phyloP scores from a whole-genome alignment of 2,888 invertebrate species.

The Proisotoma minuta region DNA sequence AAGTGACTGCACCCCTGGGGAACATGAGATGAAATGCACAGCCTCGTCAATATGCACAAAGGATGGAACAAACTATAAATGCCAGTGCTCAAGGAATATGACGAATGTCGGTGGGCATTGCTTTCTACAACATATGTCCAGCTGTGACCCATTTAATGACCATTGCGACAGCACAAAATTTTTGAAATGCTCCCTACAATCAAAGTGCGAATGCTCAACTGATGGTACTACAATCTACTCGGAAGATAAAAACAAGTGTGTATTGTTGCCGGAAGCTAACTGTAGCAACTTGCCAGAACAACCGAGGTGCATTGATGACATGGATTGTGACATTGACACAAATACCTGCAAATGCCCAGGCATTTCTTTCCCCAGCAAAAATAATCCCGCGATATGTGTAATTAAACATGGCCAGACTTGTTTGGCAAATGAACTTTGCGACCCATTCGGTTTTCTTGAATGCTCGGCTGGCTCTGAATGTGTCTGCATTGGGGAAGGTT shows the following conservation, averaged over 20 bases:
- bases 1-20: neutral
- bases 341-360: no score
- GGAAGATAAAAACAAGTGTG: neutral
- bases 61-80: neutral
- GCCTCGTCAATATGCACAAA: neutral
- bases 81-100: neutral
- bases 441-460: neutral
- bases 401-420: neutral
- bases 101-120: neutral
- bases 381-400: neutral
- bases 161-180: neutral
- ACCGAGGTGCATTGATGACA: neutral
- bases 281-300: neutral
- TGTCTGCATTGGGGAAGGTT: neutral
- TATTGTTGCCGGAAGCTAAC: neutral
- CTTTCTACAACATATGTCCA: neutral
- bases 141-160: neutral
- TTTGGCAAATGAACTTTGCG: neutral
- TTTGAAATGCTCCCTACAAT: neutral
- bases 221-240: neutral
- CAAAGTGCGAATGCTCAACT: neutral
- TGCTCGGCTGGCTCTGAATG: neutral
- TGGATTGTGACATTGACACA: neutral
- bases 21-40: neutral
- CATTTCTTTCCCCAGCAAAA: neutral